These are phyloP conservation scores for Okapia johnstoni DNA, from an alignment of 2,113 vertebrate species.

Conservation along the genomic window DNA sequence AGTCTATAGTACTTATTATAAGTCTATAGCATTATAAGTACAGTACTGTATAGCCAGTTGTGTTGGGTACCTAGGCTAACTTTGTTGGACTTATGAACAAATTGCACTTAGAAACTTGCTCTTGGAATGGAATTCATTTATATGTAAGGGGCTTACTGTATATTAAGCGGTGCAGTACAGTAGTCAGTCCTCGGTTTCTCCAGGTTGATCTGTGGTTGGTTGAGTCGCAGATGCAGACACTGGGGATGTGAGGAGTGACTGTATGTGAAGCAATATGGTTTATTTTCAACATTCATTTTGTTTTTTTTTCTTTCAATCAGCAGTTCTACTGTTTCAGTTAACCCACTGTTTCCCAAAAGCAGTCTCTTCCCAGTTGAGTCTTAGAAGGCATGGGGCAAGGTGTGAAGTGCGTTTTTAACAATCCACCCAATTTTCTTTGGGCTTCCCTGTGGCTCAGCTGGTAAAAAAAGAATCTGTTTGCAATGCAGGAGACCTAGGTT, in stretches of 20 bases:
- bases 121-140: background rate
- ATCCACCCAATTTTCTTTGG: background rate
- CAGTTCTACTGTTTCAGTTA: background rate
- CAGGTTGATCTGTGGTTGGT: background rate
- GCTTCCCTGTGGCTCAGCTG: background rate
- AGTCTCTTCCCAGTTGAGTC: background rate
- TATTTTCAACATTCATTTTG: background rate
- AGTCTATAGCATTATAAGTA: background rate
- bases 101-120: background rate
- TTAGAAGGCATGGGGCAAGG: background rate
- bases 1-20: background rate
- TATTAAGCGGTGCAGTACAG: background rate
- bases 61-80: background rate
- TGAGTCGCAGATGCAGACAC: background rate
- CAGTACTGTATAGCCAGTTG: background rate
- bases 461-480: background rate
- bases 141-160: background rate
- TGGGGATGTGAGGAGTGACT: background rate
- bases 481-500: background rate
- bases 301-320: background rate
- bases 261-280: background rate
- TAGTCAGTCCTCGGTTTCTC: background rate
- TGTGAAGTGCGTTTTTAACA: accelerated
- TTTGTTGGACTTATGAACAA: background rate
- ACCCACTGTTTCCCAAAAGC: background rate